phyloP scores from a whole-genome alignment of 2,797 vertebrate genomes.

The Chloroceryle inda region DNA sequence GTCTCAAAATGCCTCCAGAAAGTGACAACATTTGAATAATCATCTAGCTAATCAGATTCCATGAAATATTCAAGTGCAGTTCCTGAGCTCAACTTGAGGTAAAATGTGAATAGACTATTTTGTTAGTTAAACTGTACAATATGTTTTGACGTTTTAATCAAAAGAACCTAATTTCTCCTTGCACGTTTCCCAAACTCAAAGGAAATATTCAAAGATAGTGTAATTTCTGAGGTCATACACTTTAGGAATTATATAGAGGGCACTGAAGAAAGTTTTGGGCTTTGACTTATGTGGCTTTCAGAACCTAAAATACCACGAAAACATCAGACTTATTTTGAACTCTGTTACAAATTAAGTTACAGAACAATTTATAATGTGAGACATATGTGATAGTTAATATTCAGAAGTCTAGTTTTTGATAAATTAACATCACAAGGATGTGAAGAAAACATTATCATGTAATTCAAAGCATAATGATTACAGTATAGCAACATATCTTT shows the following conservation, averaged over 20 bases:
- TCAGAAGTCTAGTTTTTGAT: background rate
- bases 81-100: background rate
- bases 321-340: background rate
- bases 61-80: background rate
- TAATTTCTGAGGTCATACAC: background rate
- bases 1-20: background rate
- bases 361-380: background rate
- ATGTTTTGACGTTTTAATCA: conserved; percentile 28
- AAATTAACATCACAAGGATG: background rate
- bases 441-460: background rate
- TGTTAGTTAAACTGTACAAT: background rate
- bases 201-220: conserved; percentile 2
- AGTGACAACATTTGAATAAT: conserved; percentile 1
- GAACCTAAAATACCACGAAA: background rate
- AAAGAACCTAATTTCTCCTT: background rate
- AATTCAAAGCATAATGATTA: background rate
- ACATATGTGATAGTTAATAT: background rate
- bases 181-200: background rate
- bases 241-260: background rate
- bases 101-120: conserved; percentile 11
- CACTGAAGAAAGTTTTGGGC: background rate
- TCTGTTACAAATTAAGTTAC: background rate
- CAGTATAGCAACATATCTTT: background rate
- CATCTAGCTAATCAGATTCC: background rate
- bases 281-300: background rate